These are phyloP conservation scores for Petrolisthes cinctipes DNA, from an alignment of 2,888 invertebrate genomes.

Conservation along the genomic window DNA sequence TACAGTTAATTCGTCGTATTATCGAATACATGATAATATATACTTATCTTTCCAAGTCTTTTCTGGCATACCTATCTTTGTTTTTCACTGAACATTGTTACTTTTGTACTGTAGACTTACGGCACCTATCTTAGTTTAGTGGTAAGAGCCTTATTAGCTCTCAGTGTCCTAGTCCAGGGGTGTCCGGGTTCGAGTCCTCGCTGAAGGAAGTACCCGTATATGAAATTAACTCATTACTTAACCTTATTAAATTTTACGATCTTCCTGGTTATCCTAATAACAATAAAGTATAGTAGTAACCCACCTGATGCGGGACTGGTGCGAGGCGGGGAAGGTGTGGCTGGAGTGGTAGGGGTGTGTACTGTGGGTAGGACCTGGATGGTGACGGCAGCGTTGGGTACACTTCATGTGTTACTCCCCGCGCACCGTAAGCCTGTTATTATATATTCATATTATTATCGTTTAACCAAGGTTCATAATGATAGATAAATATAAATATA, in stretches of 20 bases:
- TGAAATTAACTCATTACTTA: background rate
- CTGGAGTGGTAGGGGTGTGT: slow-evolving; percentile 56
- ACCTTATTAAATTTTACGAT: too few species aligned
- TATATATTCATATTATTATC: too few species aligned
- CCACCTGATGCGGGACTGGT: slow-evolving; percentile 52
- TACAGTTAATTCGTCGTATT: too few species aligned
- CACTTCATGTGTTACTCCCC: background rate
- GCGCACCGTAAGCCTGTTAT: background rate
- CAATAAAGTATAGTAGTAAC: background rate
- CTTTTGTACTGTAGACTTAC: too few species aligned
- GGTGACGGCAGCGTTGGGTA: background rate
- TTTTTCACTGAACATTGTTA: too few species aligned
- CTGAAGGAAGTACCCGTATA: background rate
- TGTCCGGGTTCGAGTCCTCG: too few species aligned
- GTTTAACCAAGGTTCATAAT: background rate
- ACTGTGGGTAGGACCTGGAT: slow-evolving; percentile 57
- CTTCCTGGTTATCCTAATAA: background rate
- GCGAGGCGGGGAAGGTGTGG: slow-evolving; percentile 57
- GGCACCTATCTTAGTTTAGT: too few species aligned
- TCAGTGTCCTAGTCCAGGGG: background rate
- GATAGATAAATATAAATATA: too few species aligned
- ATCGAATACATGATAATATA: too few species aligned
- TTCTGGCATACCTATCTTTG: too few species aligned
- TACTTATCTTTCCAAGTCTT: too few species aligned
- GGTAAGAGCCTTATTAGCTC: too few species aligned